phyloP scores from a whole-genome alignment of 2,797 vertebrate genomes.

The Cuculus canorus region DNA sequence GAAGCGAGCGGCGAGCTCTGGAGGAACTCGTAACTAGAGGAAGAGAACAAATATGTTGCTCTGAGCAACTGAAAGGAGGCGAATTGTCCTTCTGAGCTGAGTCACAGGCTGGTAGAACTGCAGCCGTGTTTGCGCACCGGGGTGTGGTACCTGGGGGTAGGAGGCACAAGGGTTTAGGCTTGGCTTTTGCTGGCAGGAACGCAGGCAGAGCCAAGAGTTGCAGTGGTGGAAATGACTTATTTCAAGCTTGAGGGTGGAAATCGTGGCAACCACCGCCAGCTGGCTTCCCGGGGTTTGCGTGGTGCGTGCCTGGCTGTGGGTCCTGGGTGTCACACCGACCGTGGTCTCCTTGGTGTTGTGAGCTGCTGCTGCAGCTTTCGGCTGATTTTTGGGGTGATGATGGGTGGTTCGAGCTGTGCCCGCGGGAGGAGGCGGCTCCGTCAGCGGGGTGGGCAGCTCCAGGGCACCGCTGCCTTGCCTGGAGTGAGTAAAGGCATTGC shows the following conservation, averaged over 20 bases:
- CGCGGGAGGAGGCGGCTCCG: neutral
- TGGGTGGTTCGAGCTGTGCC: neutral
- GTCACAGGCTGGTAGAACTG: constrained; percentile 1
- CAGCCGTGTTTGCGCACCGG: neutral
- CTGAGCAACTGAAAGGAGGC: neutral
- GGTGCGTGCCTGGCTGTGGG: neutral
- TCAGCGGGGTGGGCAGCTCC: neutral
- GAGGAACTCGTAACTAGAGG: neutral
- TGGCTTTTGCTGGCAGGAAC: neutral
- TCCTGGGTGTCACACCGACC: neutral
- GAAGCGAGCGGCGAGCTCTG: neutral
- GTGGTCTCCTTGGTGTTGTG: rapidly evolving
- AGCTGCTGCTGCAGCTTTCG: neutral
- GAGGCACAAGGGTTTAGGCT: neutral
- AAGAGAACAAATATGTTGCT: constrained; percentile 24
- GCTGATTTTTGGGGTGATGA: neutral
- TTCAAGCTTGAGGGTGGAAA: neutral
- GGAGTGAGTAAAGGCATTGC: rapidly evolving
- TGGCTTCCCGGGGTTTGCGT: neutral
- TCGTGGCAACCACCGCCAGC: rapidly evolving
- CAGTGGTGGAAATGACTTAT: neutral
- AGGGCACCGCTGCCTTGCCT: neutral
- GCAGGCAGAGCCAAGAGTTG: rapidly evolving
- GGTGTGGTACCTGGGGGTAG: constrained; percentile 15
- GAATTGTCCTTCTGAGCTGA: constrained; percentile 31